Base-by-base conservation (phyloP, 2,888 invertebrate species). In the Acleris literana region DNA sequence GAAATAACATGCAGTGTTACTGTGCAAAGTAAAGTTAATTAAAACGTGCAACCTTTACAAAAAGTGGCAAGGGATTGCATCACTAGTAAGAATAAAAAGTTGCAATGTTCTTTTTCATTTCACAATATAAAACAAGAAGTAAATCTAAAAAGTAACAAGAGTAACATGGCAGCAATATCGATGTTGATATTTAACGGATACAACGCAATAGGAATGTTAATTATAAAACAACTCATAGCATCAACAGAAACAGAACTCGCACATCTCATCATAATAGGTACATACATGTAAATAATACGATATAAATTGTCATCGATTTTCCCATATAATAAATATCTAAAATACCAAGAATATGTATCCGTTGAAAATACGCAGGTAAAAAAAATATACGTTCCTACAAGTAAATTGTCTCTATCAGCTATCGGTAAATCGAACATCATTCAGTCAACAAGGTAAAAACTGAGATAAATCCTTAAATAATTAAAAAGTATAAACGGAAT, bases 401-500 rank as follows among this genome's bases (percentile, higher is more conserved):
- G 33, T 33, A 33, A 11, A 33, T 33, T 33, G 33, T 33, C 33
- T 33, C 33, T 33, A 33, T 44, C 6, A 44, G 44, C 44, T 44
- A n/a, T 44, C 16, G 44, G 44, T n/a, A 44, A 44, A 44, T 44
- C 44, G n/a, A n/a, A 44, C n/a, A n/a, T 18, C 22, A 54, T 60
- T 51, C 48, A 60, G 7, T 44, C 54, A 65, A 65, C 60, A 56
- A 51, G 49, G 11, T 18, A 64, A 66, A 52, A 44, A 66, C 17
- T 64, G 64, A 68, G 49, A 49, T 43, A 51, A 49, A 33, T 17
- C 20, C 39, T 20, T 29, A 63, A 58, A n/a, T 20, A 33, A n/a
- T 11, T 11, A 52, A 52, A 60, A 52, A 69, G 57, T 56, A 69
- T 70, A 72, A 69, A 76, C 76, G 76, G 77, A 80, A 80, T 81